Evolutionary conservation across 2,888 invertebrate species (phyloP).

Genomic region (Melanophora roralis): DNA sequence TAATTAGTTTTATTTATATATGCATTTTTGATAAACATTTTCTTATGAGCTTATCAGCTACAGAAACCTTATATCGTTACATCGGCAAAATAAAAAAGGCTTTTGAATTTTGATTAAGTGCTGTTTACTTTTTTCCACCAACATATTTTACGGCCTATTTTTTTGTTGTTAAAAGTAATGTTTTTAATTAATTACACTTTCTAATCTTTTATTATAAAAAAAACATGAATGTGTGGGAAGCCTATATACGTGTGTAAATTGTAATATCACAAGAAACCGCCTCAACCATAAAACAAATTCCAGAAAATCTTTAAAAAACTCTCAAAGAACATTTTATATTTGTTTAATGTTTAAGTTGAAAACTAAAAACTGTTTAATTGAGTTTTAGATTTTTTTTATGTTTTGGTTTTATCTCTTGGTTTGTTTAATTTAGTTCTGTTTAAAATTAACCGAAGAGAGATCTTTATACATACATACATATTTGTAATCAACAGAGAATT

Average conservation of each 20-base stretch:
- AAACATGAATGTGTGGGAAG: neutral
- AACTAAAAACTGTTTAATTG: conserved; percentile 16
- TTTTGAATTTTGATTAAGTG: conserved; percentile 43
- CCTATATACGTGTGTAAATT: neutral
- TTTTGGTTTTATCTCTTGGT: neutral
- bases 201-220: conserved; percentile 1
- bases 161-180: too few species aligned
- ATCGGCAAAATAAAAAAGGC: conserved; percentile 28
- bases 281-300: conserved; percentile 22
- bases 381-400: conserved; percentile 1
- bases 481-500: neutral
- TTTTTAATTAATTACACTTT: neutral
- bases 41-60: neutral
- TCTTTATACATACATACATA: neutral
- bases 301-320: conserved; percentile 3
- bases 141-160: too few species aligned
- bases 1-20: too few species aligned
- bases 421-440: neutral
- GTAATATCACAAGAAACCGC: neutral
- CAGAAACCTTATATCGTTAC: conserved; percentile 5
- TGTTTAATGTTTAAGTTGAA: conserved; percentile 1
- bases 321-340: conserved; percentile 9
- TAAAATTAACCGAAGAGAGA: neutral
- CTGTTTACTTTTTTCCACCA: conserved; percentile 13
- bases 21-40: neutral